These are phyloP conservation scores for Glareola pratincola DNA, from an alignment of 2,113 vertebrate species.

Conservation along the genomic window DNA sequence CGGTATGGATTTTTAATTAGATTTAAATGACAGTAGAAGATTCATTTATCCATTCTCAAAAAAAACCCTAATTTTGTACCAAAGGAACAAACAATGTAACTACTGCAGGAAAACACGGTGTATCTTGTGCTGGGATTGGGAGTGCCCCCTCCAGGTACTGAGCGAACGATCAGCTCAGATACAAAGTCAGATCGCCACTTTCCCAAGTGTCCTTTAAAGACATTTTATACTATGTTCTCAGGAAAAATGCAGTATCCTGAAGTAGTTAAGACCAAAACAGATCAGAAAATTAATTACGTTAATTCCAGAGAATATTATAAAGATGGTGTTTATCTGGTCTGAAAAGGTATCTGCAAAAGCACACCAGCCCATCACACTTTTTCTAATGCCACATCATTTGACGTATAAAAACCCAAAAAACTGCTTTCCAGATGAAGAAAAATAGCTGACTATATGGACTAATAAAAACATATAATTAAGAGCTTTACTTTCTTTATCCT, in stretches of 20 bases:
- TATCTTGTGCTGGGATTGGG: fast-evolving
- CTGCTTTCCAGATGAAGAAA: background rate
- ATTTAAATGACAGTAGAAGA: background rate
- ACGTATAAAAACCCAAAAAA: background rate
- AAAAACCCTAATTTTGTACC: background rate
- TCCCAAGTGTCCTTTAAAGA: fast-evolving
- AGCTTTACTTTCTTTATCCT: background rate
- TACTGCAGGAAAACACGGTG: fast-evolving
- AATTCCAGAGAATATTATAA: background rate
- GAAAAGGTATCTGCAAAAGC: background rate
- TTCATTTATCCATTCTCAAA: background rate
- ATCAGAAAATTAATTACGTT: background rate
- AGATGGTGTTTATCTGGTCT: background rate
- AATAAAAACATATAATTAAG: background rate
- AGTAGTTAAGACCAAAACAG: background rate
- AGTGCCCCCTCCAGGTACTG: background rate
- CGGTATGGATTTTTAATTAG: background rate
- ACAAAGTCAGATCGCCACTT: background rate
- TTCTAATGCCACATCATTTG: background rate
- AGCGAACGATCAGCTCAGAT: background rate
- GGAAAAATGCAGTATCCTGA: fast-evolving
- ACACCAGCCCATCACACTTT: fast-evolving
- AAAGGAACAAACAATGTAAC: background rate
- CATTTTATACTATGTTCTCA: fast-evolving
- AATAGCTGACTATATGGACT: background rate